phyloP scores from a whole-genome alignment of 2,797 vertebrate genomes.

The Falco biarmicus region DNA sequence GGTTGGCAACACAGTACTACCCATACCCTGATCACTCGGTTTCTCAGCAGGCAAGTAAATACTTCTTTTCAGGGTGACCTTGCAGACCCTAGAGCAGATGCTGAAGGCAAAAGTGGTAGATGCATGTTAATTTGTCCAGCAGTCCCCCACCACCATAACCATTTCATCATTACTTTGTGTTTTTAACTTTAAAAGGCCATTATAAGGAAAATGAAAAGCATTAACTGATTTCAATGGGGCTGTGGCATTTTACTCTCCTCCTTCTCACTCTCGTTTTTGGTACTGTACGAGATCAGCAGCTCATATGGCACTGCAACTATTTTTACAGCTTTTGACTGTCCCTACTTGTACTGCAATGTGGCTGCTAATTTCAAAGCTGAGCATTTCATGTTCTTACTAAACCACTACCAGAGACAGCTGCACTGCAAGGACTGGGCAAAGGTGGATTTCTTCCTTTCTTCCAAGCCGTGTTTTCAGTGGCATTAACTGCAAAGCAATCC shows the following conservation, averaged over 20 bases:
- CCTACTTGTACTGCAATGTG: not conserved
- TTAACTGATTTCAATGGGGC: not conserved
- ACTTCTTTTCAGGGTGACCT: not conserved
- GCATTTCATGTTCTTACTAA: not conserved
- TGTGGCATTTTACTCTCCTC: not conserved
- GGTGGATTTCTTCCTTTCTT: not conserved
- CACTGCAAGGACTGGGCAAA: not conserved
- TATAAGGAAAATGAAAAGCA: not conserved
- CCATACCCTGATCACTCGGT: no score
- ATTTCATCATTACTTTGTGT: not conserved
- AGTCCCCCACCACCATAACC: not conserved
- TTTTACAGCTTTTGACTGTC: not conserved
- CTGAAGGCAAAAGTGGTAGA: not conserved
- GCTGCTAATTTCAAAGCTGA: not conserved
- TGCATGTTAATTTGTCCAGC: not conserved
- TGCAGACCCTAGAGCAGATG: not conserved
- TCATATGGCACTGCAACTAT: not conserved
- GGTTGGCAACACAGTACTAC: not conserved
- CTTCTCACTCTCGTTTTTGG: not conserved
- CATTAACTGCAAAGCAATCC: not conserved
- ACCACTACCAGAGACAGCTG: not conserved
- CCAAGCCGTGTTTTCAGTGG: not conserved
- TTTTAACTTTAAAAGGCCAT: not conserved
- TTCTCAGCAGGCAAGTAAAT: not conserved
- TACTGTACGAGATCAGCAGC: not conserved